These are phyloP conservation scores for Trichopria drosophilae DNA, from an alignment of 2,888 invertebrate genomes.

Conservation along the genomic window DNA sequence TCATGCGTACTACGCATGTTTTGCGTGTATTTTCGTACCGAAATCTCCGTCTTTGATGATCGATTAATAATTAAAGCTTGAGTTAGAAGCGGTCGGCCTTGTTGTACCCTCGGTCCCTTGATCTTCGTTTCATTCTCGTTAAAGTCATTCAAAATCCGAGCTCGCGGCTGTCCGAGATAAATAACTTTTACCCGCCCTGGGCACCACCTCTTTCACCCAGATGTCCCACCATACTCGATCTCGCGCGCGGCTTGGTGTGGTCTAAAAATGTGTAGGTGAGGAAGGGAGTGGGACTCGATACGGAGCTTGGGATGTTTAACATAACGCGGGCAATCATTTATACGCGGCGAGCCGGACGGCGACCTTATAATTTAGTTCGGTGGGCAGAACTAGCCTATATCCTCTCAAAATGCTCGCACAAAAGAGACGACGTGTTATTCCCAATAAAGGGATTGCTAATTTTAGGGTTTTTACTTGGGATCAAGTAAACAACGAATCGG, in stretches of 20 bases:
- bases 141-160: conserved; percentile 55
- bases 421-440: too few relatives aligned
- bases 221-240: not conserved
- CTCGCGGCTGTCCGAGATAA: conserved; percentile 53
- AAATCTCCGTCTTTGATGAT: too few relatives aligned
- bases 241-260: conserved; percentile 37
- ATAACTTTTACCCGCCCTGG: conserved; percentile 53
- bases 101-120: too few relatives aligned
- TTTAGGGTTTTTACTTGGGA: too few relatives aligned
- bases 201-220: conserved; percentile 35
- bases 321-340: conserved; percentile 59
- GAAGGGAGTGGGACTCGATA: conserved; percentile 37
- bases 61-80: too few relatives aligned
- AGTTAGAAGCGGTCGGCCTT: too few relatives aligned
- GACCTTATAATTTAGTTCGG: conserved; percentile 56
- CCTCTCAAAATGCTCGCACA: too few relatives aligned
- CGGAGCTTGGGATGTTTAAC: conserved; percentile 53
- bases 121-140: too few relatives aligned
- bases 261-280: conserved; percentile 50
- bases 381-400: conserved; percentile 53
- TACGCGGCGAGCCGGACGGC: conserved; percentile 53
- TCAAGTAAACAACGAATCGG: too few relatives aligned
- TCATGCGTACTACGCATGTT: too few relatives aligned
- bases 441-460: too few relatives aligned
- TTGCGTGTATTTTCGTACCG: too few relatives aligned